Evolutionary conservation across 1,140 invertebrate genomes (phyloP).

Genomic region (Hyposmocoma kahamanoa): DNA sequence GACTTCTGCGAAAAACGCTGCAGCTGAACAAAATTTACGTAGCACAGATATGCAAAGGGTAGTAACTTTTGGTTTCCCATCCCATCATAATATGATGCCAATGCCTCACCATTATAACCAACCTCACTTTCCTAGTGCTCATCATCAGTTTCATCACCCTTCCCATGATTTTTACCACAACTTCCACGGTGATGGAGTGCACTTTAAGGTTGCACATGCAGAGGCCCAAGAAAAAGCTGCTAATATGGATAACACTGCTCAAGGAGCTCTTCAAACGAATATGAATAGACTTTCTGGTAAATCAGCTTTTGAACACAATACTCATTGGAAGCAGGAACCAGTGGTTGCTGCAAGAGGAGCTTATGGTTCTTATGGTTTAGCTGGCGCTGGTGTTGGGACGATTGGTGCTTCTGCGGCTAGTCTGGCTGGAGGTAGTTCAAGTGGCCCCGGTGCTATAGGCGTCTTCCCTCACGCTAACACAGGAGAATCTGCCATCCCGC

Average conservation of each 20-base stretch:
- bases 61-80: no score
- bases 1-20: no score
- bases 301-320: conserved; percentile 16
- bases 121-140: not conserved
- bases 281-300: conserved; percentile 22
- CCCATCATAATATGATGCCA: no score
- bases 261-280: conserved; percentile 25
- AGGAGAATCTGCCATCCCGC: conserved; percentile 45
- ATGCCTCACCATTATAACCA: no score
- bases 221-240: conserved; percentile 14
- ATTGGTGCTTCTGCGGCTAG: not conserved
- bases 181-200: no score
- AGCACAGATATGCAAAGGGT: no score
- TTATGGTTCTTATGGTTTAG: conserved; percentile 15
- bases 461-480: conserved; percentile 50
- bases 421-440: not conserved
- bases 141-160: no score
- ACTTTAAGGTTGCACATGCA: no score
- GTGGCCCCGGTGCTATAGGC: conserved; percentile 34
- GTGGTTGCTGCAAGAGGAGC: conserved; percentile 15
- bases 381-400: conserved; percentile 1
- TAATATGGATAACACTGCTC: conserved; percentile 24
- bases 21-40: no score
- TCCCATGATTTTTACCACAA: no score
- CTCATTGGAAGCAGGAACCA: conserved; percentile 16